A percentile compares a stretch with the other conserved stretches of the same genome.
These are phyloP conservation scores for Drosophila incognita DNA, from an alignment of 2,888 invertebrate species.

Conservation along the genomic window DNA sequence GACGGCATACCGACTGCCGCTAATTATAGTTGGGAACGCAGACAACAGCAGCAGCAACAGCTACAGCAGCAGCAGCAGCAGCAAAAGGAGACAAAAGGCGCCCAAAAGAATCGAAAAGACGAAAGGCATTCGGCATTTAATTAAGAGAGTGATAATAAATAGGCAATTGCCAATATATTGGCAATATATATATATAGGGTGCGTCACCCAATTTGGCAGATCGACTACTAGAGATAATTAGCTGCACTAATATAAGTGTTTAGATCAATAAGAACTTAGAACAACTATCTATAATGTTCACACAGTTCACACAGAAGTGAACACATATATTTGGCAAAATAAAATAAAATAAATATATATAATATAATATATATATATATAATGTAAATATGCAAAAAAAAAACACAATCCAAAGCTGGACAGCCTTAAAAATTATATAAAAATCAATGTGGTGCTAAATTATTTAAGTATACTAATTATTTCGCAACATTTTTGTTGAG, in stretches of 20 bases:
- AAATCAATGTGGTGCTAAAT: neutral
- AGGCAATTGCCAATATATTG: conserved; percentile 4
- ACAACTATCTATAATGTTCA: neutral
- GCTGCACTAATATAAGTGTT: neutral
- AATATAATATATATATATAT: no score
- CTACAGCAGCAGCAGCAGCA: conserved; percentile 1
- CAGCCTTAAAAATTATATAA: neutral
- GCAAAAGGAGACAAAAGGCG: conserved; percentile 13
- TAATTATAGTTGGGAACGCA: conserved; percentile 50
- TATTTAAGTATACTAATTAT: neutral
- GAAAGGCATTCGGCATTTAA: conserved; percentile 59
- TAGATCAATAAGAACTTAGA: neutral
- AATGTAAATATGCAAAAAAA: no score
- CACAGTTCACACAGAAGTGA: neutral
- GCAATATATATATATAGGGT: conserved; percentile 20
- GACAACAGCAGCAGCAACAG: conserved; percentile 4
- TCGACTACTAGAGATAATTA: neutral
- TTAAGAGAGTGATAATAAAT: conserved; percentile 22
- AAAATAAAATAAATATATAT: neutral
- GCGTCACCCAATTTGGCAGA: conserved; percentile 10
- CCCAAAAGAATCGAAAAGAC: conserved; percentile 7
- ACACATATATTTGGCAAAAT: neutral
- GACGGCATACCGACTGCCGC: conserved; percentile 34
- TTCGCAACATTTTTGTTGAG: neutral
- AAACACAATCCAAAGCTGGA: neutral